Conservation (phyloP, 2,797 vertebrate species). For the Mareca strepera region DNA sequence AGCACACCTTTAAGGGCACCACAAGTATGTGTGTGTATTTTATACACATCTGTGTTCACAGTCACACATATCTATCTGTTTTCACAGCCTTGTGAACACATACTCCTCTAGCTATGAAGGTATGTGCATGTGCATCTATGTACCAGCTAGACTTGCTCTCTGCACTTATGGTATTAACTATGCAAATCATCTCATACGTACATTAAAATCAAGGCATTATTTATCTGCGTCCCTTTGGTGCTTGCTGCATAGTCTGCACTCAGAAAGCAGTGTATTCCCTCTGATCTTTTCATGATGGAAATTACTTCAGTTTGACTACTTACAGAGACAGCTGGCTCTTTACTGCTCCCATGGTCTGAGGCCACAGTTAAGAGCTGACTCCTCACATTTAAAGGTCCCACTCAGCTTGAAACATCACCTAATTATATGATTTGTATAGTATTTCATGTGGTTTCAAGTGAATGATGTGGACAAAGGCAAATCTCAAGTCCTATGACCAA, state of each 20-base stretch:
- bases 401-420: background rate
- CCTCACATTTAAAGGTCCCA: background rate
- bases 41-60: background rate
- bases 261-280: background rate
- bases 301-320: background rate
- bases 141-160: background rate
- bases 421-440: background rate
- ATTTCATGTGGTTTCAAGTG: background rate
- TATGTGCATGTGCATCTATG: background rate
- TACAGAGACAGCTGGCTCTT: background rate
- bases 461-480: background rate
- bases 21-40: background rate
- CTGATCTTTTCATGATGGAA: background rate
- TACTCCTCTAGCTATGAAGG: background rate
- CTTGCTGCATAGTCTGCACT: background rate
- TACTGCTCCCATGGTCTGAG: background rate
- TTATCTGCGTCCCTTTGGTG: background rate
- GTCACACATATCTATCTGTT: background rate
- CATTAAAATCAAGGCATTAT: background rate
- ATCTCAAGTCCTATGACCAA: background rate
- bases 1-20: background rate
- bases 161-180: background rate
- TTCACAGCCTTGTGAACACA: background rate
- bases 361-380: background rate
- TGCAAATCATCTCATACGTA: accelerated